Conservation (phyloP, 1,140 invertebrate genomes). For the Rhyacophila brunnea region DNA sequence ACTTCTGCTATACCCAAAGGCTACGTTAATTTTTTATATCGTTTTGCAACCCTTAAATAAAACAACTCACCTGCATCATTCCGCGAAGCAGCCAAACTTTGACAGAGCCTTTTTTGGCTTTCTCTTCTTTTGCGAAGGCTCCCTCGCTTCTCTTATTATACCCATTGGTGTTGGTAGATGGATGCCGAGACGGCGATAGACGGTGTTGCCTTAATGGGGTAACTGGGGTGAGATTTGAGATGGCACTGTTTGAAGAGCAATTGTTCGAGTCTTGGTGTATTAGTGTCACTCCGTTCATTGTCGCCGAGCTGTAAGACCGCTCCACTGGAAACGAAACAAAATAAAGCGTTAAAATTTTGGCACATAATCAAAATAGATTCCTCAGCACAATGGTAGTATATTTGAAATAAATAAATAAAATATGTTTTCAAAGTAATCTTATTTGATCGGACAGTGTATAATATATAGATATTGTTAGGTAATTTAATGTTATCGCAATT, state of each 20-base stretch:
- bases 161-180: conserved; percentile 12
- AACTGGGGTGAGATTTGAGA: conserved; percentile 10
- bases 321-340: conserved; percentile 32
- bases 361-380: too few relatives aligned
- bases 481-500: too few relatives aligned
- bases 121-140: conserved; percentile 9
- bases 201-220: conserved; percentile 22
- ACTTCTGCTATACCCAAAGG: too few relatives aligned
- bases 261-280: conserved; percentile 19
- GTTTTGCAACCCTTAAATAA: too few relatives aligned
- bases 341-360: too few relatives aligned
- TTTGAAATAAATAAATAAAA: too few relatives aligned
- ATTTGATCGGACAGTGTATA: too few relatives aligned
- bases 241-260: conserved; percentile 12
- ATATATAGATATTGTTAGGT: too few relatives aligned
- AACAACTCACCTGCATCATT: conserved; percentile 40
- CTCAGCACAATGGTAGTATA: too few relatives aligned
- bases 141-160: background rate
- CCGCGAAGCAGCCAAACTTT: conserved; percentile 44
- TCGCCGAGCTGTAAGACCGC: conserved; percentile 39
- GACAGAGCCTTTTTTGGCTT: conserved; percentile 36
- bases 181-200: conserved; percentile 14
- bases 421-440: too few relatives aligned
- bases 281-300: conserved; percentile 35
- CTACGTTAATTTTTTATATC: too few relatives aligned